Conservation (phyloP, 2,888 invertebrate species). For the Eupithecia vulgata region DNA sequence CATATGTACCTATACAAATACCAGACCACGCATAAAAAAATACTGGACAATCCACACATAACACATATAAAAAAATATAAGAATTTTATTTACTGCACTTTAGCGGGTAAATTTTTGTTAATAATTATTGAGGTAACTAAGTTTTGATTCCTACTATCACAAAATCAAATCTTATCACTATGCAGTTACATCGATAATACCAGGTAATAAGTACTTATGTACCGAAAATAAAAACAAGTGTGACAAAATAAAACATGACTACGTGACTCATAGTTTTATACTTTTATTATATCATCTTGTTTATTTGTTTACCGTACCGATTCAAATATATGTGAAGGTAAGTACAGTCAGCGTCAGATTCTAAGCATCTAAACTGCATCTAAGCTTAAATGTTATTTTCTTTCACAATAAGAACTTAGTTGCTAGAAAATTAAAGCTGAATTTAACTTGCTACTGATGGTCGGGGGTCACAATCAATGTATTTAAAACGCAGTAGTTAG, state of each 20-base stretch:
- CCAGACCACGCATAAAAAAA: no score
- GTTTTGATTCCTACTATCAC: background rate
- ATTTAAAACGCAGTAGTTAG: no score
- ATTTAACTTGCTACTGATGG: no score
- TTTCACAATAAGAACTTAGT: background rate
- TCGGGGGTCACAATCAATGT: no score
- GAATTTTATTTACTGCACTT: no score
- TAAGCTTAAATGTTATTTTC: background rate
- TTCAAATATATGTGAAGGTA: slow-evolving; percentile 13
- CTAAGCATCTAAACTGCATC: background rate
- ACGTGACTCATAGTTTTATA: background rate
- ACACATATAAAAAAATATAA: no score
- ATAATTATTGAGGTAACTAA: background rate
- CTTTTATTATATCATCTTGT: background rate
- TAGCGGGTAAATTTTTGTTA: no score
- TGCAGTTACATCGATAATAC: background rate
- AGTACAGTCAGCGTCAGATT: background rate
- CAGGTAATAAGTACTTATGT: background rate
- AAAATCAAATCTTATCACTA: background rate
- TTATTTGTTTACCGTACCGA: slow-evolving; percentile 34
- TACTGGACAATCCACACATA: no score
- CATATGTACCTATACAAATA: no score
- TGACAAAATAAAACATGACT: background rate
- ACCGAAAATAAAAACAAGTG: background rate
- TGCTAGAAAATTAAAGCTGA: background rate